Base-by-base conservation (phyloP, 2,797 vertebrate species). In the Pangasius larnaudii region DNA sequence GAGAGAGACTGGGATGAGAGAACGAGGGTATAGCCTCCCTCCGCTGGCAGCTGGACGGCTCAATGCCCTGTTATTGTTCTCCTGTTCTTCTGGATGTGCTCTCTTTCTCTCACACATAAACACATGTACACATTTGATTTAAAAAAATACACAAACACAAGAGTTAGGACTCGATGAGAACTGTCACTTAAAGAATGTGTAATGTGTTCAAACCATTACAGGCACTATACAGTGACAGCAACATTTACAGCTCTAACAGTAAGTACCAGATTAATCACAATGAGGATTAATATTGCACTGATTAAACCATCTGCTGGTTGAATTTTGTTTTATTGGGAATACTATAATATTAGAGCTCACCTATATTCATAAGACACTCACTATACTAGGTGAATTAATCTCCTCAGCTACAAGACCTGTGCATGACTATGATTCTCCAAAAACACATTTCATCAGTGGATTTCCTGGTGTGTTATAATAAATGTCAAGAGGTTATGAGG, bases 181-280 rank as follows among this genome's bases (percentile, higher is more conserved):
- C 77, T 6, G 16, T 36, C 9, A 24, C 10, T 22, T 79, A 36
- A 58, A 58, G 77, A 53, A 51, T 1, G 11, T 46, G 22, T 74
- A 74, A 46, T 53, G 46, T 51, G 18, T 42, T 72, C 19, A 24
- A 42, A 42, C 8, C 42, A 49, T 46, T 75, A 49, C 42, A 75
- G 42, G 42, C 7, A 56, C n/a, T 53, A 56, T 42, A 63, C 8
- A n/a, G 36, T 42, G 46, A 36, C 22, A 36, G 6, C 59, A 65
- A n/a, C 58, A 65, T 56, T 91, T 91, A 92, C 93, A 92, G 91
- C 92, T 92, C 27, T 63, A 46, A 80, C 27, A 80, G 49, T 18
- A 63, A 46, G 22, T n/a, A n/a, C 58, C 79, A n/a, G 33, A 39
- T 24, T 58, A 36, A 58, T 82, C 1, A 82, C 24, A 46, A 18